A percentile compares a stretch with the other conserved stretches of the same genome.
phyloP scores from a whole-genome alignment of 2,888 invertebrate genomes.

The Trissolcus japonicus region DNA sequence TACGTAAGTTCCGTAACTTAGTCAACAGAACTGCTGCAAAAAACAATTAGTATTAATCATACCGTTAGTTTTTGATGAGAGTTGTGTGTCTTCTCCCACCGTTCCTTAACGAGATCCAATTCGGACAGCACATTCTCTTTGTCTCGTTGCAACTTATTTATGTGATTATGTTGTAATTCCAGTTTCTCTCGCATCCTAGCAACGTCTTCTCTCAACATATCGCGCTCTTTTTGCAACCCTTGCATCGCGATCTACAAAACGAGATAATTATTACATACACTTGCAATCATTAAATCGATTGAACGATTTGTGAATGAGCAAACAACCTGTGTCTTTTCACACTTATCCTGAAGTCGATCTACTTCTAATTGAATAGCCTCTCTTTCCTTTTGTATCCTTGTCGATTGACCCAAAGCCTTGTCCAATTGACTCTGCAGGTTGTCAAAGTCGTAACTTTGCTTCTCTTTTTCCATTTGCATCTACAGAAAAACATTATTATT shows the following conservation, averaged over 20 bases:
- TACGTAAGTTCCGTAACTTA: background rate
- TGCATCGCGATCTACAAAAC: conserved; percentile 81
- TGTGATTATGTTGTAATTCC: conserved; percentile 88
- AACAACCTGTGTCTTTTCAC: conserved; percentile 90
- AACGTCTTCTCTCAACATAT: conserved; percentile 87
- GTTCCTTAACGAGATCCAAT: conserved; percentile 89
- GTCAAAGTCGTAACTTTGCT: conserved; percentile 92
- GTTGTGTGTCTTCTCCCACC: conserved; percentile 91
- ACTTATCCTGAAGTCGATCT: conserved; percentile 91
- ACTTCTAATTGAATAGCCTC: conserved; percentile 90
- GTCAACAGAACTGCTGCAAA: background rate
- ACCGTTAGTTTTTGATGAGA: conserved; percentile 90
- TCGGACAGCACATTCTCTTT: conserved; percentile 90
- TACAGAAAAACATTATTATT: conserved; percentile 64
- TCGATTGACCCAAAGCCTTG: conserved; percentile 91
- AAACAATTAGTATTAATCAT: conserved; percentile 32
- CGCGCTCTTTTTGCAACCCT: conserved; percentile 92
- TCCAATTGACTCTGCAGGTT: conserved; percentile 93
- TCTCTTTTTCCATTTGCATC: conserved; percentile 94
- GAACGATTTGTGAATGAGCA: background rate
- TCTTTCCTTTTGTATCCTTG: conserved; percentile 92
- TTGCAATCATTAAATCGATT: background rate
- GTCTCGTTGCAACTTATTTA: conserved; percentile 89
- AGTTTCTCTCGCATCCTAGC: conserved; percentile 89
- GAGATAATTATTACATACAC: background rate